Evolutionary conservation across 2,113 vertebrate genomes (phyloP).

Genomic region (Salvelinus namaycush): DNA sequence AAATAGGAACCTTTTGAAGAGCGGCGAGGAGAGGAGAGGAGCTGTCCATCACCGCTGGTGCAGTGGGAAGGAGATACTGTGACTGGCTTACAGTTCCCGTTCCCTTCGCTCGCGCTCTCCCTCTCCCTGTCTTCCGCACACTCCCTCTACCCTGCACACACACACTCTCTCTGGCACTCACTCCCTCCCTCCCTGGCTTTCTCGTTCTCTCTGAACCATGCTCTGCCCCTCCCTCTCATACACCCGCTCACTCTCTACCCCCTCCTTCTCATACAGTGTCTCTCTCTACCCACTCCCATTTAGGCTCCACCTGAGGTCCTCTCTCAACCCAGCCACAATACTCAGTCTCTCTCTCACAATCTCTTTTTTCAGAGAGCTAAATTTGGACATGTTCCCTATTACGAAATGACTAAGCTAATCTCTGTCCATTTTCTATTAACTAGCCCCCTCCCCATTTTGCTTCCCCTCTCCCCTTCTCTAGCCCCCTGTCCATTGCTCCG

Average conservation of each 20-base stretch:
- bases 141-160: too few relatives aligned
- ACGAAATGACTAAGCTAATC: slow-evolving; percentile 76
- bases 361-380: slow-evolving; percentile 53
- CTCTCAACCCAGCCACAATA: slow-evolving; percentile 53
- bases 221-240: slow-evolving; percentile 51
- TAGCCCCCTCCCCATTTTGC: slow-evolving; percentile 38
- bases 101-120: slow-evolving; percentile 35
- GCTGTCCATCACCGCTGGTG: slow-evolving; percentile 39
- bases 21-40: slow-evolving; percentile 16
- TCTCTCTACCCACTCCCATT: slow-evolving; percentile 34
- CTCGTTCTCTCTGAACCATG: too few relatives aligned
- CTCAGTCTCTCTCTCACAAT: slow-evolving; percentile 45
- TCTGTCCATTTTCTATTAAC: slow-evolving; percentile 49
- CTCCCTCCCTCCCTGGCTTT: slow-evolving; percentile 43
- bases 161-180: too few relatives aligned
- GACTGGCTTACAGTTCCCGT: slow-evolving; percentile 45
- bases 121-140: slow-evolving; percentile 11
- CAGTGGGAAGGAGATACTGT: slow-evolving; percentile 50
- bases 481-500: slow-evolving; percentile 25
- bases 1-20: neutral
- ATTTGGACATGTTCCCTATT: slow-evolving; percentile 66
- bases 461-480: slow-evolving; percentile 59
- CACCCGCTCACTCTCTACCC: slow-evolving; percentile 27
- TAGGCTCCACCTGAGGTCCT: slow-evolving; percentile 83
- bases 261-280: slow-evolving; percentile 45